Percentiles rank a stretch among this genome's conserved stretches.
Evolutionary conservation across 2,888 invertebrate genomes (phyloP).

Genomic region (Troides helena): DNA sequence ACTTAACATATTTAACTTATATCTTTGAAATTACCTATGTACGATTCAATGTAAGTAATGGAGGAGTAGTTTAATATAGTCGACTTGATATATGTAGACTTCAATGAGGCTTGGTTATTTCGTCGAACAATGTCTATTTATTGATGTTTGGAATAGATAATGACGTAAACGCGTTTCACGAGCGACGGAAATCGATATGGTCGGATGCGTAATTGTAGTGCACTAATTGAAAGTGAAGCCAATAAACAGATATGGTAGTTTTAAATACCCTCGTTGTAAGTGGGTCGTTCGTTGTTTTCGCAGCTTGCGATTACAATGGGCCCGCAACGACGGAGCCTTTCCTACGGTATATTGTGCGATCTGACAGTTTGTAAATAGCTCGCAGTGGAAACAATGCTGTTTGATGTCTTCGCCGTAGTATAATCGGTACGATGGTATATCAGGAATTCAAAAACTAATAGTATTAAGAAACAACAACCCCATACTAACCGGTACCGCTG

Average conservation of each 20-base stretch:
- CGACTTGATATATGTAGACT: not conserved
- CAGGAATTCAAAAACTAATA: conserved; percentile 14
- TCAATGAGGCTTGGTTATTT: not conserved
- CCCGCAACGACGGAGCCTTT: conserved; percentile 31
- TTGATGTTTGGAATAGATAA: conserved; percentile 18
- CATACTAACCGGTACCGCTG: not conserved
- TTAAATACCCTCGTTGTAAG: conserved; percentile 15
- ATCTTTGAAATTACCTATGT: too few relatives aligned
- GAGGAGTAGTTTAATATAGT: not conserved
- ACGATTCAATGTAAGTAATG: not conserved
- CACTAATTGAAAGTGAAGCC: conserved; percentile 10
- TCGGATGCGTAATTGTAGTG: conserved; percentile 7
- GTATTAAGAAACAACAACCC: conserved; percentile 20
- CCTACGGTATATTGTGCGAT: conserved; percentile 47
- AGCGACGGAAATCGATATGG: conserved; percentile 16
- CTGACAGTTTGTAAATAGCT: conserved; percentile 54
- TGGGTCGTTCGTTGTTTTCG: conserved; percentile 40
- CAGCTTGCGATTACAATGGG: conserved; percentile 33
- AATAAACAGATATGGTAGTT: conserved; percentile 16
- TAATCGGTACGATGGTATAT: conserved; percentile 28
- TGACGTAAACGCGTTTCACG: conserved; percentile 4
- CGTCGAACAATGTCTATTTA: not conserved
- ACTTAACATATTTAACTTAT: too few relatives aligned
- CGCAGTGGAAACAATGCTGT: conserved; percentile 51
- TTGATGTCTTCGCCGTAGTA: conserved; percentile 45